Conservation (phyloP, 2,797 vertebrate genomes). For the Sebastes alutus region DNA sequence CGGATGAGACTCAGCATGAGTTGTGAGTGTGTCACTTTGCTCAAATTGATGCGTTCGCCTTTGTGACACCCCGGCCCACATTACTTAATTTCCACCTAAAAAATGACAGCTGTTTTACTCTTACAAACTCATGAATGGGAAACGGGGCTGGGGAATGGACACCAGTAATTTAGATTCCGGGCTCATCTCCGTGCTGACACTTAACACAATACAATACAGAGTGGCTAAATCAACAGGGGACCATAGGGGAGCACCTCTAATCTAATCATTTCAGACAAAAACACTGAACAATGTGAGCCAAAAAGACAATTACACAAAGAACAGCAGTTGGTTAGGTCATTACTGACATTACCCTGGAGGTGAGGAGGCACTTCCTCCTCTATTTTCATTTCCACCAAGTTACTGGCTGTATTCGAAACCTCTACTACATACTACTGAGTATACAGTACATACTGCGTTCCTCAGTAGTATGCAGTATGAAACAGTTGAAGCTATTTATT, state of each 20-base stretch:
- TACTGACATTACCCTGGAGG: constrained; percentile 31
- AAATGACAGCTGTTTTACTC: constrained; percentile 19
- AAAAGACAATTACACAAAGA: constrained; percentile 48
- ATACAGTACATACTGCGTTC: too few species aligned
- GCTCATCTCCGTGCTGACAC: constrained; percentile 41
- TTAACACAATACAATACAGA: constrained; percentile 26
- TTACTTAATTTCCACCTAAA: constrained; percentile 9
- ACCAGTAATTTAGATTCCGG: constrained; percentile 48
- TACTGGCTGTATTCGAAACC: too few species aligned
- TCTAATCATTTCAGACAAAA: constrained; percentile 47
- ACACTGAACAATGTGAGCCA: constrained; percentile 19
- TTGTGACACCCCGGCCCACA: neutral
- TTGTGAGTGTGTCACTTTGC: constrained; percentile 9
- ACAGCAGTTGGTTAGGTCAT: constrained; percentile 31
- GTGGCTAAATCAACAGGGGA: constrained; percentile 45
- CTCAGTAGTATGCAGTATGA: too few species aligned
- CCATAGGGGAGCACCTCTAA: constrained; percentile 35
- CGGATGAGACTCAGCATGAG: constrained; percentile 9
- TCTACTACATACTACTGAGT: too few species aligned
- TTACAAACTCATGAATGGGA: constrained; percentile 20
- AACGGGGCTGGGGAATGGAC: constrained; percentile 14
- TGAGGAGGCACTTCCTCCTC: constrained; percentile 1
- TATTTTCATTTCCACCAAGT: constrained; percentile 6
- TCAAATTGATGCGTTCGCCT: constrained; percentile 13
- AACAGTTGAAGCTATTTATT: too few species aligned